Base-by-base conservation (phyloP, 1,140 invertebrate species). In the Wasmannia auropunctata region DNA sequence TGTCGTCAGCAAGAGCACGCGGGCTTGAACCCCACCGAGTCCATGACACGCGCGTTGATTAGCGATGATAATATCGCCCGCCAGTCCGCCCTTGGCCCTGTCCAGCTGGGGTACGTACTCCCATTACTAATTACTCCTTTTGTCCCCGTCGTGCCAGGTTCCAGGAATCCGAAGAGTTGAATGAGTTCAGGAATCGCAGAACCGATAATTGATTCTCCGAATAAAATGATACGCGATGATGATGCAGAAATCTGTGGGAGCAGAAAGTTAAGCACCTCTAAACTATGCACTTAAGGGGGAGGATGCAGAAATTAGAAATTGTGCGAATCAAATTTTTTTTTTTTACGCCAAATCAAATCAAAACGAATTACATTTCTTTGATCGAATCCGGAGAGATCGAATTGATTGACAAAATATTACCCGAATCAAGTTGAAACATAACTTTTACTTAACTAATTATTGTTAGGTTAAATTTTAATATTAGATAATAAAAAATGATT, bases 31-130 rank as follows among this genome's bases (percentile, higher is more conserved):
- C 97, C 97, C 96, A 98, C 98, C 95, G 98, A 98, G 95, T 98
- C 97, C 95, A 98, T 98, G 97, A 98, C 97, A 95, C 97, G 97
- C 94, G 97, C 98, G 95, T 96, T 98, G 95, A 98, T 98, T 96
- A 98, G 97, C 95, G 98, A 98, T 95, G 97, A 98, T 96, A 97
- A 97, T 95, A 97, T 97, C 95, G 97, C 96, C 94, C 96, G 97
- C 96, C 97, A 97, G 96, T 96, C 96, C 93, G 96, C 96, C 93
- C 95, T 97, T 95, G 98, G 97, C 95, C 97, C 98, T 95, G 97
- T 98, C 94, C 98, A 98, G 96, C 96, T 98, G 95, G 98, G 98
- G 98, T 98, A 98, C 96, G 97, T 98, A 97, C 94, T 93, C 94
- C 79, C 88, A 87, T 91, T 51, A 90, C 75, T 88, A 88, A 67